Evolutionary conservation across 2,888 invertebrate genomes (phyloP).

Genomic region (Trileptium ribeirensis): DNA sequence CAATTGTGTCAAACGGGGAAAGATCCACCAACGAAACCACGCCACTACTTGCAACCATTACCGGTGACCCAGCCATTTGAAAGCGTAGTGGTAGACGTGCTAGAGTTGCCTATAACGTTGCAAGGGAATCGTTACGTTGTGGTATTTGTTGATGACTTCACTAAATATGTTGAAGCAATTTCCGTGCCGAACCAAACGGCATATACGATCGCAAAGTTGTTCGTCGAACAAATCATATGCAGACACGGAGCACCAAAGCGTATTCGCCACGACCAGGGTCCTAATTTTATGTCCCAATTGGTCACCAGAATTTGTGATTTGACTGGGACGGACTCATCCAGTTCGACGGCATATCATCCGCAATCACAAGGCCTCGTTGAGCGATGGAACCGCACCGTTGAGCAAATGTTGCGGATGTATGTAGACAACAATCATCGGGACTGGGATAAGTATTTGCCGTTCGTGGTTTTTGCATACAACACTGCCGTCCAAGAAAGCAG

Average conservation of each 20-base stretch:
- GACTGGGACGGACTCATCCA: not conserved
- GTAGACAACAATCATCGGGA: not conserved
- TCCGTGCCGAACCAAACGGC: not conserved
- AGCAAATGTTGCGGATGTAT: too few species aligned
- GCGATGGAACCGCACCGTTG: too few species aligned
- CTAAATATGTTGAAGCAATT: not conserved
- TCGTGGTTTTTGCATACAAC: too few species aligned
- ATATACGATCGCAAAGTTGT: not conserved
- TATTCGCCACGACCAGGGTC: not conserved
- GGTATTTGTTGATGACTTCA: too few species aligned
- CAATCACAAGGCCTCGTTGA: too few species aligned
- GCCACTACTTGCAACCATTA: not conserved
- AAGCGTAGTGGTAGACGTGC: too few species aligned
- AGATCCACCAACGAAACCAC: not conserved
- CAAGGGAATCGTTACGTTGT: not conserved
- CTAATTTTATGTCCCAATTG: not conserved
- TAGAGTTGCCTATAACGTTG: not conserved
- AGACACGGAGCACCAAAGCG: not conserved
- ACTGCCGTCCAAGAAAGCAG: constrained; percentile 5
- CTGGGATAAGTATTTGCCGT: too few species aligned
- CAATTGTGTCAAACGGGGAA: not conserved
- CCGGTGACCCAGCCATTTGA: not conserved
- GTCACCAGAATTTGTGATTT: not conserved
- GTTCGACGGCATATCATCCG: not conserved
- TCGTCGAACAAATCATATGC: too few species aligned